A percentile compares a stretch with the other conserved stretches of the same genome.
phyloP scores from a whole-genome alignment of 2,888 invertebrate species.

The Argyresthia albistria region DNA sequence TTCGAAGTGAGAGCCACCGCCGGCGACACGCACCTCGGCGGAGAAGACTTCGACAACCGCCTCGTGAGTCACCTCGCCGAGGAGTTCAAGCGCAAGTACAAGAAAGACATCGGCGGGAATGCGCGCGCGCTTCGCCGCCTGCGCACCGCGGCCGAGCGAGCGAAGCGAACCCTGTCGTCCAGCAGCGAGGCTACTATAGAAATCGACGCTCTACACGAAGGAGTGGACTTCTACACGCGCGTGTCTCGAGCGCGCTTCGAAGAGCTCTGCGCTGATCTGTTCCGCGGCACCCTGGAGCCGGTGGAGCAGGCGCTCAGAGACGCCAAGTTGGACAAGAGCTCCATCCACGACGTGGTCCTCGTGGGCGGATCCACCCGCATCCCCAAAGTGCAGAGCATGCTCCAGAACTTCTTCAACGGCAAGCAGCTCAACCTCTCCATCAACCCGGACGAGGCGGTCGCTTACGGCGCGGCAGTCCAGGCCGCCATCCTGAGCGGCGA shows the following conservation, averaged over 20 bases:
- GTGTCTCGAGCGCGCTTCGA: constrained; percentile 83
- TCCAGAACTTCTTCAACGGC: constrained; percentile 83
- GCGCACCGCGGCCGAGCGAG: constrained; percentile 83
- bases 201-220: constrained; percentile 82
- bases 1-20: constrained; percentile 88
- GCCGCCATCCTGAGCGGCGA: constrained; percentile 81
- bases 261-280: constrained; percentile 80
- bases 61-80: constrained; percentile 77
- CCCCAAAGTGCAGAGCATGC: constrained; percentile 82
- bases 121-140: constrained; percentile 78
- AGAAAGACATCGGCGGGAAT: constrained; percentile 77
- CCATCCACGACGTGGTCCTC: constrained; percentile 84
- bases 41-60: constrained; percentile 79
- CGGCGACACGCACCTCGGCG: constrained; percentile 88
- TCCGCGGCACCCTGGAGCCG: constrained; percentile 81
- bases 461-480: constrained; percentile 83
- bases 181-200: constrained; percentile 83
- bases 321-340: constrained; percentile 83
- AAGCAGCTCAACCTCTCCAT: constrained; percentile 81
- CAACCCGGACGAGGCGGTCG: constrained; percentile 87
- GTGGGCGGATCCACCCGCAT: constrained; percentile 89
- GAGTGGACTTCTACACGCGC: constrained; percentile 78
- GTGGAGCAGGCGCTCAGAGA: constrained; percentile 85
- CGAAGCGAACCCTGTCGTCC: constrained; percentile 83
- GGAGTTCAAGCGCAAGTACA: constrained; percentile 80